A percentile compares a stretch with the other conserved stretches of the same genome.
Conservation (phyloP, 2,797 vertebrate genomes). For the Petrocephalus sullivani region DNA sequence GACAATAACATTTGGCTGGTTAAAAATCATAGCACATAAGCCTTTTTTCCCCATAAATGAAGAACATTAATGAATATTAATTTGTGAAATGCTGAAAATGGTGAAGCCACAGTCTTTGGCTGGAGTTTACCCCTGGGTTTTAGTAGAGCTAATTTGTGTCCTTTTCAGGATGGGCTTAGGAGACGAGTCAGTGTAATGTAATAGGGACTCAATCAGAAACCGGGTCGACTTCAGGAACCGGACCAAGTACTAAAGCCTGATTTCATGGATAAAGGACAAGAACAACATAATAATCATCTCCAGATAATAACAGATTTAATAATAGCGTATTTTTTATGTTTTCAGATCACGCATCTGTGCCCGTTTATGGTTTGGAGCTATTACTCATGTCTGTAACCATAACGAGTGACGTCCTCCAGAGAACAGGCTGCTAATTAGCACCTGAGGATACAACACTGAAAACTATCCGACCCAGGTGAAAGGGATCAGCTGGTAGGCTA, state of each 20-base stretch:
- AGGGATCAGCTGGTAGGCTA: background rate
- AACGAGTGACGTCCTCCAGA: background rate
- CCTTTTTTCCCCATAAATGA: background rate
- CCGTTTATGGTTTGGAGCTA: background rate
- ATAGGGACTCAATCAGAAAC: background rate
- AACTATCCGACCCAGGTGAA: background rate
- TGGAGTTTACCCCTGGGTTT: background rate
- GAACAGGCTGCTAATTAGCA: background rate
- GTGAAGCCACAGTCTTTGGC: background rate
- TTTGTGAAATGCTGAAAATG: background rate
- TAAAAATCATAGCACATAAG: background rate
- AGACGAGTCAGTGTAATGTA: background rate
- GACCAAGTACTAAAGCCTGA: background rate
- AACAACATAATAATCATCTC: background rate
- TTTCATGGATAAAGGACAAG: background rate
- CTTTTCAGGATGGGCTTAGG: background rate
- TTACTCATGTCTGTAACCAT: background rate
- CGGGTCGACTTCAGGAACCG: background rate
- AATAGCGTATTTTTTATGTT: background rate
- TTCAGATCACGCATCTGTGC: background rate
- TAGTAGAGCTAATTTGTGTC: background rate
- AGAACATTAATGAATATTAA: background rate
- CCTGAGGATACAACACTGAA: background rate
- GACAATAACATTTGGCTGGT: background rate
- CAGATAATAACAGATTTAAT: slow-evolving; percentile 1